Evolutionary conservation across 2,888 invertebrate species (phyloP).

Genomic region (Noctua janthina): DNA sequence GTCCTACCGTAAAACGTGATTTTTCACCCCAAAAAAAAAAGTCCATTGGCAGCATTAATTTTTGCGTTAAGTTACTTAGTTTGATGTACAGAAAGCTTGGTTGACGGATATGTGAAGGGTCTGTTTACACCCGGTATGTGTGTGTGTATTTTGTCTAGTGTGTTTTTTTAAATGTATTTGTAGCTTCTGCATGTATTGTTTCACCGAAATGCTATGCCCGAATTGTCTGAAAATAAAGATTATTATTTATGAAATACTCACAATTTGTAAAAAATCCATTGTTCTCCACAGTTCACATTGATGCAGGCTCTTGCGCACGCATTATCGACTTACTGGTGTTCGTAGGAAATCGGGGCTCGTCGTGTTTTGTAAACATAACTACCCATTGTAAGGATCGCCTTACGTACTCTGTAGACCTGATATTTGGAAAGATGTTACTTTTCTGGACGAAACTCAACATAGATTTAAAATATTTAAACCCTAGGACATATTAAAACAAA

Average conservation of each 20-base stretch:
- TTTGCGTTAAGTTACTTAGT: no score
- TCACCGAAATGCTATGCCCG: not conserved
- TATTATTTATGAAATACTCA: slow-evolving; percentile 58
- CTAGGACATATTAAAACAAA: not conserved
- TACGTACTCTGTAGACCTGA: slow-evolving; percentile 13
- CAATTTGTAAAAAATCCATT: slow-evolving; percentile 71
- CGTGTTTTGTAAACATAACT: slow-evolving; percentile 71
- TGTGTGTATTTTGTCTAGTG: not conserved
- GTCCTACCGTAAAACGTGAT: no score
- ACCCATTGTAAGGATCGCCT: slow-evolving; percentile 41
- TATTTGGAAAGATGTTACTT: not conserved
- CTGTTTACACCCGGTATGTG: no score
- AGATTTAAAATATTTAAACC: not conserved
- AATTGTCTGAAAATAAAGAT: not conserved
- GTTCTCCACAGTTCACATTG: slow-evolving; percentile 48
- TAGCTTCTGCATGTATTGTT: not conserved
- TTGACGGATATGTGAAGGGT: no score
- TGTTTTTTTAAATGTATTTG: not conserved
- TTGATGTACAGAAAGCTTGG: no score
- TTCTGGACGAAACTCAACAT: not conserved
- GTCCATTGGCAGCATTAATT: no score
- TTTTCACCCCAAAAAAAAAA: no score
- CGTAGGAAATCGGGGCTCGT: slow-evolving; percentile 55
- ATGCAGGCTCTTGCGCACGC: slow-evolving; percentile 45
- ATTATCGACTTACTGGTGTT: slow-evolving; percentile 62